Percentiles rank a stretch among this genome's conserved stretches.
Evolutionary conservation across 2,113 vertebrate genomes (phyloP).

Genomic region (Lagopus leucura): DNA sequence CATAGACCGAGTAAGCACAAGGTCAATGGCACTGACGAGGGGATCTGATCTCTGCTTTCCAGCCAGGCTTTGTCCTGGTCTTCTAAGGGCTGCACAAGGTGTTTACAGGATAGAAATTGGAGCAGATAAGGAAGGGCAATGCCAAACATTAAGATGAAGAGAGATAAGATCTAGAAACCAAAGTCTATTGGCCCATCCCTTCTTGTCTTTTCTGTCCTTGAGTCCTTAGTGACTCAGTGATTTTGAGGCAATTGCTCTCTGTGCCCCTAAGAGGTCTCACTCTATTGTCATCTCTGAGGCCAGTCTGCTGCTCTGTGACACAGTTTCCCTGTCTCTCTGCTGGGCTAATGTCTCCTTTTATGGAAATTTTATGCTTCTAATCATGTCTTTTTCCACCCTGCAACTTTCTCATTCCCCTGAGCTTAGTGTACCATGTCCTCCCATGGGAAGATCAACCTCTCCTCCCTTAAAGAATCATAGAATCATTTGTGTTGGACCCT

Average conservation of each 20-base stretch:
- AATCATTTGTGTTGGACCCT: too few species aligned
- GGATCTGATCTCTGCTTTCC: not conserved
- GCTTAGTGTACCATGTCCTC: not conserved
- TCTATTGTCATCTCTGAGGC: not conserved
- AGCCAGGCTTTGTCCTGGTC: not conserved
- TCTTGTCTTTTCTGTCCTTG: not conserved
- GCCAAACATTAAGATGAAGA: not conserved
- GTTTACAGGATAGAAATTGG: not conserved
- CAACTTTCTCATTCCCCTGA: not conserved
- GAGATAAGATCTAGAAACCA: not conserved
- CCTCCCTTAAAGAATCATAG: not conserved
- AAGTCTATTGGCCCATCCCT: not conserved
- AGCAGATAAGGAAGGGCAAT: not conserved
- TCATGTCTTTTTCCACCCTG: not conserved
- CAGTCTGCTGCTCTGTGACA: not conserved
- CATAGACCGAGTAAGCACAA: not conserved
- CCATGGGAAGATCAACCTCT: not conserved
- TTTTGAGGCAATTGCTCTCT: not conserved
- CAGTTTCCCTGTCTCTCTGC: not conserved
- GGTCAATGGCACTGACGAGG: not conserved
- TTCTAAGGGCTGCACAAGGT: not conserved
- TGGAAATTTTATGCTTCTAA: not conserved
- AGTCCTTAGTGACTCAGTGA: not conserved
- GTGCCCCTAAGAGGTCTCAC: not conserved
- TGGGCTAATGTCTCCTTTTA: not conserved